Evolutionary conservation across 1,140 invertebrate genomes (phyloP).

Genomic region (Geopemphigus sp.): DNA sequence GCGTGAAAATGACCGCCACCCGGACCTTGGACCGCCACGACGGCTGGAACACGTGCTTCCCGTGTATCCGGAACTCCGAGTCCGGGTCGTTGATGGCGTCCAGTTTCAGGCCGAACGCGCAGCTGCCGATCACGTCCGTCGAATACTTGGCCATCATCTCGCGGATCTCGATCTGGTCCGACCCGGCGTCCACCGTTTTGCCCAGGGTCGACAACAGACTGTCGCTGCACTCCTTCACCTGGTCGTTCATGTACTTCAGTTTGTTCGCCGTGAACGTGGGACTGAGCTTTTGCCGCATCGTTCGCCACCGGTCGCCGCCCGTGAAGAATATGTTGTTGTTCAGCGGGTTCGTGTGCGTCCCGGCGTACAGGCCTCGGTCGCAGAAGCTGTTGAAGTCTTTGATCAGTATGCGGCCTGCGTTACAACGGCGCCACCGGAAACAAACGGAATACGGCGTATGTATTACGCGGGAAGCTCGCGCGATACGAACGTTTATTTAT

Average conservation of each 20-base stretch:
- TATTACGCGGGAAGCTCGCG: too few relatives aligned
- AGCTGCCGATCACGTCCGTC: slow-evolving; percentile 65
- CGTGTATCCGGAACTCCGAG: slow-evolving; percentile 58
- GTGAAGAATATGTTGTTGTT: slow-evolving; percentile 52
- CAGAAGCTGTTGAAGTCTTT: slow-evolving; percentile 55
- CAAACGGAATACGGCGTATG: too few relatives aligned
- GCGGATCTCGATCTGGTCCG: slow-evolving; percentile 58
- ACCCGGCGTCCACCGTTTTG: slow-evolving; percentile 50
- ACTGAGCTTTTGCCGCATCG: slow-evolving; percentile 55
- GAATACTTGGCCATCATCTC: slow-evolving; percentile 63
- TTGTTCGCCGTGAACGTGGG: slow-evolving; percentile 53
- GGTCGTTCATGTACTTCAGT: slow-evolving; percentile 53
- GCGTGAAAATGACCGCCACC: slow-evolving; percentile 52
- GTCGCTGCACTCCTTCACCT: slow-evolving; percentile 52
- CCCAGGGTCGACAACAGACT: slow-evolving; percentile 54
- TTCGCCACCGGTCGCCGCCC: slow-evolving; percentile 55
- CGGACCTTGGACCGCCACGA: slow-evolving; percentile 59
- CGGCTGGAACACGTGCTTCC: slow-evolving; percentile 52
- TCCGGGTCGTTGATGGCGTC: slow-evolving; percentile 60
- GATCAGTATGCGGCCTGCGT: slow-evolving; percentile 54
- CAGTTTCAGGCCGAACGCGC: slow-evolving; percentile 65
- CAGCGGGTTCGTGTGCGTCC: slow-evolving; percentile 52
- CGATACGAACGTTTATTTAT: too few relatives aligned
- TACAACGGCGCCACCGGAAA: too few relatives aligned
- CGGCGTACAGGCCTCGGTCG: slow-evolving; percentile 52